Base-by-base conservation (phyloP, 1,140 invertebrate species). In the Brachionus paranguensis region DNA sequence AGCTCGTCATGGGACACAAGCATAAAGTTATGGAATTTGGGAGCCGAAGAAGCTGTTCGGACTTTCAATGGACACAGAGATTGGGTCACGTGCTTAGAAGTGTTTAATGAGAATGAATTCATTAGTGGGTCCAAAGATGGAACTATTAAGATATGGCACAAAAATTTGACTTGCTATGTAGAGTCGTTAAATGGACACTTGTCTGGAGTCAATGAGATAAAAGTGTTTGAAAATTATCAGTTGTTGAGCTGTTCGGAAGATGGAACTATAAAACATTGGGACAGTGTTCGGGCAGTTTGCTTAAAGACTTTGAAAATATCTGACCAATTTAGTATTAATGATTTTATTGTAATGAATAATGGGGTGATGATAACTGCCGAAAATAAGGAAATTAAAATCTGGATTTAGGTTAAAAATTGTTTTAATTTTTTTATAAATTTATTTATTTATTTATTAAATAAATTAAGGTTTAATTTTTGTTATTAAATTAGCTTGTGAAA, bases 71-170 rank as follows among this genome's bases (percentile, higher is more conserved):
- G 68, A 43, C 68, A 72, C 33, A 72, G 14, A 43, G 41, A 72
- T 20, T 41, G 12, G 37, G 33, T 72, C 4, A 72, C 17, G 7
- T 72, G 68, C 24, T 41, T 72, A 20, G 68, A 72, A 72, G 14
- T 43, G 5, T 72, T 72, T 47, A 72, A 72, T 72, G 33, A 72
- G 43, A 72, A 72, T 72, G 68, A 72, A 72, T 72, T 72, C 43
- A 3, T 72, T 43, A 72, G 68, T 43, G 68, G 68, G 8, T 72
- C 33, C 1, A 72, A 72, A 72, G 68, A 72, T 43, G 68, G 68
- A 43, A 41, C 68, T 17, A 24, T 72, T 10, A 72, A 41, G 17
- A 72, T 72, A 24, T 72, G 68, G 68, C 68, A 72, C 43, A 72
- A 17, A 72, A 43, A 43, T 72, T 41, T 72, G 2, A 20, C 33